Evolutionary conservation across 2,113 vertebrate species (phyloP).

Genomic region (Xiphias gladius): DNA sequence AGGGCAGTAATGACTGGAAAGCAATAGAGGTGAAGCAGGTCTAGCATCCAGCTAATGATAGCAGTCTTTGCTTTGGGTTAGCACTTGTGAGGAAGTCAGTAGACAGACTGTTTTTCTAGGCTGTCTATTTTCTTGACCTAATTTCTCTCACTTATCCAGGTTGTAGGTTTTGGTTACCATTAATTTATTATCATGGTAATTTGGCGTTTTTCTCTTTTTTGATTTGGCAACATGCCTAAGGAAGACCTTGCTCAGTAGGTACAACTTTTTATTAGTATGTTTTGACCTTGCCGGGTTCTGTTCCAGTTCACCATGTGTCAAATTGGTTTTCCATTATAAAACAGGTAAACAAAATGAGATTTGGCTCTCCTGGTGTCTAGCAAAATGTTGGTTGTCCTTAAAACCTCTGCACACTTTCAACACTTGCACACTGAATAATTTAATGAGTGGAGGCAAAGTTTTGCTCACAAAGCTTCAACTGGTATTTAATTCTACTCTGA

Average conservation of each 20-base stretch:
- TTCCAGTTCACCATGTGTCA: not conserved
- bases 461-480: not conserved
- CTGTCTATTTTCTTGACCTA: conserved; percentile 45
- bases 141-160: conserved; percentile 19
- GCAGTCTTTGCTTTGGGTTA: conserved; percentile 78
- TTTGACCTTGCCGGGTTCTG: not conserved
- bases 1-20: conserved; percentile 80
- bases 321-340: not conserved
- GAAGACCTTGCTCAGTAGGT: not conserved
- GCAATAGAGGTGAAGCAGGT: conserved; percentile 80
- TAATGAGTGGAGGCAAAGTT: not conserved
- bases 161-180: conserved; percentile 5
- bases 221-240: not conserved
- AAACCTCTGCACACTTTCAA: not conserved
- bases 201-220: not conserved
- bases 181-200: not conserved
- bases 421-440: not conserved
- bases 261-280: not conserved
- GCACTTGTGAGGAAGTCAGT: conserved; percentile 70
- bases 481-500: not conserved
- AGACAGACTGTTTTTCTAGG: conserved; percentile 53
- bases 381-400: not conserved
- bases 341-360: not conserved
- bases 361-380: not conserved
- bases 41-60: conserved; percentile 75